A percentile compares a stretch with the other conserved stretches of the same genome.
Evolutionary conservation across 2,888 invertebrate genomes (phyloP).

Genomic region (Dasypogon diadema): DNA sequence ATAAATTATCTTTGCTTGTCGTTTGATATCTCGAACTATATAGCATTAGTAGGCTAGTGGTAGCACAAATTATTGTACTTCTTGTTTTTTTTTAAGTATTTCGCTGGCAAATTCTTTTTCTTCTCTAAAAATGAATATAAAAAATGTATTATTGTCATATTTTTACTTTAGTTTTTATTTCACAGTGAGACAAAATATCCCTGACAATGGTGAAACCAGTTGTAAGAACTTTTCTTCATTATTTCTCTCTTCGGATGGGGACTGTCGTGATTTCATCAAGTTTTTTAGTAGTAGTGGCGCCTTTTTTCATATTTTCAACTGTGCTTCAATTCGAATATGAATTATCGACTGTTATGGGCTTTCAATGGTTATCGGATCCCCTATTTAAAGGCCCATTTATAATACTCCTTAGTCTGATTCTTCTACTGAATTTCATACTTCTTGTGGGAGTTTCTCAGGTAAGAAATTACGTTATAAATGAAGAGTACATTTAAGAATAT

Average conservation of each 20-base stretch:
- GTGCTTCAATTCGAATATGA: conserved; percentile 16
- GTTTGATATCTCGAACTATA: too few species aligned
- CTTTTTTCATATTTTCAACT: conserved; percentile 3
- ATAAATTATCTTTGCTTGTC: too few species aligned
- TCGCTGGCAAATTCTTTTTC: too few species aligned
- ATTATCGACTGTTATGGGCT: background rate
- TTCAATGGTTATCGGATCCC: conserved; percentile 1
- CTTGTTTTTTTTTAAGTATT: too few species aligned
- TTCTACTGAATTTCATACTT: background rate
- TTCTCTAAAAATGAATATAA: too few species aligned
- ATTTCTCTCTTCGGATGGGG: background rate
- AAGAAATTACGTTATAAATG: background rate
- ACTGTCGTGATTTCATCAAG: background rate
- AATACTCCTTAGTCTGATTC: background rate
- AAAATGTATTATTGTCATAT: too few species aligned
- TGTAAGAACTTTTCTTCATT: background rate
- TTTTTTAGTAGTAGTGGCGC: conserved; percentile 1
- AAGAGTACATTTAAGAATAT: background rate
- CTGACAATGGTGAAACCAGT: conserved; percentile 31
- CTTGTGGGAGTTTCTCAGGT: conserved; percentile 17
- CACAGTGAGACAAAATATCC: background rate
- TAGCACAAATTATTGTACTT: too few species aligned
- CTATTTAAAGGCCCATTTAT: conserved; percentile 17
- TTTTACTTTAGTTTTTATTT: background rate
- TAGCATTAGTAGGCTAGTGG: too few species aligned